Base-by-base conservation (phyloP, 2,888 invertebrate species). In the Drosophila paramelanica region DNA sequence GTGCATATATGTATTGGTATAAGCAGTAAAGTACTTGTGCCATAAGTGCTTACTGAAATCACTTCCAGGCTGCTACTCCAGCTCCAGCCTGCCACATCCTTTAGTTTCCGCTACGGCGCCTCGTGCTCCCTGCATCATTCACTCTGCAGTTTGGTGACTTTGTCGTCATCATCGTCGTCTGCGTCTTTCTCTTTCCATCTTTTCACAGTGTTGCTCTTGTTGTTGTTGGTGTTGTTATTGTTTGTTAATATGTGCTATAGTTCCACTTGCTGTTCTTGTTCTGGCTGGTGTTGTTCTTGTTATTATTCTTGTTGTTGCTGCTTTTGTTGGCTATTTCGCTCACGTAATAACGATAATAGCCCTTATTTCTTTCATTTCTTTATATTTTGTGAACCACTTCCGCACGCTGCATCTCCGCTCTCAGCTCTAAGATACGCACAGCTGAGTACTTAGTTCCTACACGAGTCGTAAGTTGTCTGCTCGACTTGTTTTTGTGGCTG, bases 21-120 rank as follows among this genome's bases (percentile, higher is more conserved):
- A 71, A 84, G 68, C 62, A 79, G 77, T 59, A 73, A 86, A 73
- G 73, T 76, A 55, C 60, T 68, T 82, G 69, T 73, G 73, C 64
- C 73, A 79, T 76, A 79, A 86, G 87, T 79, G 81, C 88, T 88
- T 80, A 74, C 74, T 60, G 53, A 88, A 82, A 82, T 88, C 82
- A 82, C 81, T 88, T 88, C 71, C 81, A 82, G 66, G 46, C 71
- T 55, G 50, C 43, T 73, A 41, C 65, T 64, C 51, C 52, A 31
- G 67, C 58, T 68, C 17, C 17, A 17, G 69, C 42, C 46, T 56
- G 57, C 50, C 59, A 76, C 56, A 79, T 82, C 64, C 78, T 52
- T 78, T 73, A 41, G 53, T 60, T 69, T 65, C 61, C 67, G 64
- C 42, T 39, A 25, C 49, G 36, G 23, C 46, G 56, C 46, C 50